Conservation (phyloP, 2,797 vertebrate genomes). For the Helicolenus hilgendorfi region DNA sequence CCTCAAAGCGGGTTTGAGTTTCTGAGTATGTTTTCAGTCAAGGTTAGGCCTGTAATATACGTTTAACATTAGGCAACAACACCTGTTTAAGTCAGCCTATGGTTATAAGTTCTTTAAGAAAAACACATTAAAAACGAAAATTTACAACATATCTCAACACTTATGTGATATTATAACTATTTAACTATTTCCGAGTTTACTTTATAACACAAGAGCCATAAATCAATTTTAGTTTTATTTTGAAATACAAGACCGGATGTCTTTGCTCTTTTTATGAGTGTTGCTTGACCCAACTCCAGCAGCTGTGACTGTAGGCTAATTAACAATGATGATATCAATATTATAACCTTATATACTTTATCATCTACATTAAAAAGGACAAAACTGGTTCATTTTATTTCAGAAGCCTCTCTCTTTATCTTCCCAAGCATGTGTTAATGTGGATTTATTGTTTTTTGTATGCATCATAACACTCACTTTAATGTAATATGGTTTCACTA, state of each 20-base stretch:
- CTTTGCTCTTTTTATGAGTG: neutral
- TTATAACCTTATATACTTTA: neutral
- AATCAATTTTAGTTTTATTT: conserved; percentile 38
- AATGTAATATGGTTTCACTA: neutral
- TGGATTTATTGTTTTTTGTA: neutral
- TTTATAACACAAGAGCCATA: neutral
- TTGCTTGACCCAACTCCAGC: conserved; percentile 2
- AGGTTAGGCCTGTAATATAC: neutral
- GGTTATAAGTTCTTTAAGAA: neutral
- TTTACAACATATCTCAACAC: neutral
- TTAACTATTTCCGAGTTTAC: neutral
- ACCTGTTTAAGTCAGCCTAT: rapidly evolving
- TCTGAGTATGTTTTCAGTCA: too few relatives aligned
- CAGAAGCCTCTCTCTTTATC: neutral
- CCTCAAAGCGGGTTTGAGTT: neutral
- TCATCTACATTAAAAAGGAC: neutral
- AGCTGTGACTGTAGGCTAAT: neutral
- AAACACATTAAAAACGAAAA: neutral
- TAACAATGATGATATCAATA: neutral
- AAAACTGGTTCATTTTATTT: neutral
- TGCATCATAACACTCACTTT: neutral
- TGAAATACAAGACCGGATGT: conserved; percentile 31
- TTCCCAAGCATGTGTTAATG: neutral
- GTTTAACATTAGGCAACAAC: neutral
- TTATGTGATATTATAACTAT: neutral